Conservation (phyloP, 2,797 vertebrate genomes). For the Balearica regulorum region DNA sequence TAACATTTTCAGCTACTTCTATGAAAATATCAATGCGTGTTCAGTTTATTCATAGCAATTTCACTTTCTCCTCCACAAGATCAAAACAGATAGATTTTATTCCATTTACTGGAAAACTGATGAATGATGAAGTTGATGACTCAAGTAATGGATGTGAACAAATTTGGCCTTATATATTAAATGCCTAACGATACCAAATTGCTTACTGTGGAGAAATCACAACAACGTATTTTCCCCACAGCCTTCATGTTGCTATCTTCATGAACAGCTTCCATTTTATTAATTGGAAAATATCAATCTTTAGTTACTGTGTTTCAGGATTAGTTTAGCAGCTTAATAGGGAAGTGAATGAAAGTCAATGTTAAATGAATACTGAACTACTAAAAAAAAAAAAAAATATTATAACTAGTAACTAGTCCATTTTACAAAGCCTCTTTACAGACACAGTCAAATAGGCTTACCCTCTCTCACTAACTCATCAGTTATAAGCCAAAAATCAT, state of each 20-base stretch:
- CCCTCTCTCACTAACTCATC: not conserved
- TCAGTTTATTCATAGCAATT: not conserved
- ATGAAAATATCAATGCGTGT: not conserved
- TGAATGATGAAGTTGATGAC: not conserved
- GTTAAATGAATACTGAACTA: not conserved
- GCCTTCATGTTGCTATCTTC: not conserved
- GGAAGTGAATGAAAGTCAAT: not conserved
- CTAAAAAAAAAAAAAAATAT: not conserved
- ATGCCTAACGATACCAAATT: not conserved
- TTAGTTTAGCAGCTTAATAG: not conserved
- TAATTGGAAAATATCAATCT: slow-evolving; percentile 4
- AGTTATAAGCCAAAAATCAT: not conserved
- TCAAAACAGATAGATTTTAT: not conserved
- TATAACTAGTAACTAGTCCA: not conserved
- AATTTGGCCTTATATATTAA: not conserved
- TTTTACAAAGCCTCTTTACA: slow-evolving; percentile 9
- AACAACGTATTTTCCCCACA: not conserved
- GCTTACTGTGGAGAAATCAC: not conserved
- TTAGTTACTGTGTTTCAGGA: not conserved
- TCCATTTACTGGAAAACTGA: not conserved
- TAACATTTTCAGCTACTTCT: not conserved
- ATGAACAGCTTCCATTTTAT: slow-evolving; percentile 9
- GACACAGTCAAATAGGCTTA: not conserved
- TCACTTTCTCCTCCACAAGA: not conserved
- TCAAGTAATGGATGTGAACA: not conserved